phyloP scores from a whole-genome alignment of 2,113 vertebrate species.

The Hippocampus comes region DNA sequence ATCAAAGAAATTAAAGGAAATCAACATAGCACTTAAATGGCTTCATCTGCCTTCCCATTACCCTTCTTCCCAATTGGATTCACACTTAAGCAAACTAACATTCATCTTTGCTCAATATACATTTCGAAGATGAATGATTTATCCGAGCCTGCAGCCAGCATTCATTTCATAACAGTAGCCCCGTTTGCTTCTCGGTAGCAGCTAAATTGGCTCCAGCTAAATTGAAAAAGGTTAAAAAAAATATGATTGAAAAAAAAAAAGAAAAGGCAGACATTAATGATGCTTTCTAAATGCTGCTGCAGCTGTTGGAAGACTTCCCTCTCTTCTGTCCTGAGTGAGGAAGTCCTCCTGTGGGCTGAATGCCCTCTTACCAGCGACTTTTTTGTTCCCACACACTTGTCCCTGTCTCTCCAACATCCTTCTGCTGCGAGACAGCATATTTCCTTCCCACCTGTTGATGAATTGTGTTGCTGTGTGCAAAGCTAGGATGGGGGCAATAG shows the following conservation, averaged over 20 bases:
- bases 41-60: constrained; percentile 54
- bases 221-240: constrained; percentile 16
- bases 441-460: constrained; percentile 66
- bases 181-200: constrained; percentile 21
- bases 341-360: constrained; percentile 56
- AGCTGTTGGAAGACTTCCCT: constrained; percentile 41
- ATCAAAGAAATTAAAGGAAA: constrained; percentile 61
- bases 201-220: constrained; percentile 19
- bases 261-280: constrained; percentile 32
- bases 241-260: constrained; percentile 10
- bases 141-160: constrained; percentile 20
- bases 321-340: constrained; percentile 43
- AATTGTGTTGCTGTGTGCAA: constrained; percentile 53
- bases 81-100: constrained; percentile 41
- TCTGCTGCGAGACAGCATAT: constrained; percentile 30
- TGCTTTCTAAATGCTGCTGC: constrained; percentile 33
- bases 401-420: constrained; percentile 57
- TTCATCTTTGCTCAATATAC: constrained; percentile 45
- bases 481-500: constrained; percentile 31
- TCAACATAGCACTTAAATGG: constrained; percentile 54
- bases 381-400: constrained; percentile 54
- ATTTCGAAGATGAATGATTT: constrained; percentile 42
- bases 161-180: constrained; percentile 25
- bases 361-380: constrained; percentile 38
- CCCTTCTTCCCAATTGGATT: constrained; percentile 52